Conservation (phyloP, 2,113 vertebrate genomes). For the Neogobius melanostomus region DNA sequence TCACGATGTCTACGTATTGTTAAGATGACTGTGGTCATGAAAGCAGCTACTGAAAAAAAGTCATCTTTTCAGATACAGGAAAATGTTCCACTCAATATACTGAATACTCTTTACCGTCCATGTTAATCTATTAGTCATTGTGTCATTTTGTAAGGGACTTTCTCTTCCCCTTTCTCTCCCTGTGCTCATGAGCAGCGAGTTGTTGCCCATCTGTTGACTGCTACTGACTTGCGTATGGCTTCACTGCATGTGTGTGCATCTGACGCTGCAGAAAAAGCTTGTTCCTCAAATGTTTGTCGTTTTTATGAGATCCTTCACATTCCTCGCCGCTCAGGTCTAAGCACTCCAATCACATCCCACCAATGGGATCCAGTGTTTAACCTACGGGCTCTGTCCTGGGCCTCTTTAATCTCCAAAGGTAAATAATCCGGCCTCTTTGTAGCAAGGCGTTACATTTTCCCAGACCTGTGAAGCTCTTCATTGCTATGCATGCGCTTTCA, state of each 20-base stretch:
- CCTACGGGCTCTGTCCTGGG: conserved; percentile 27
- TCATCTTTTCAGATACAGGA: no score
- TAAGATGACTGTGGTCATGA: no score
- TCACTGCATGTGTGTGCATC: conserved; percentile 24
- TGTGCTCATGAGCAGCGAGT: conserved; percentile 41
- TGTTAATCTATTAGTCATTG: not conserved
- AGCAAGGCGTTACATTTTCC: conserved; percentile 20
- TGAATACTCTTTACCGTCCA: not conserved
- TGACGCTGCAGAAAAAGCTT: conserved; percentile 36
- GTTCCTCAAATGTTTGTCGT: conserved; percentile 64
- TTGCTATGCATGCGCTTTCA: not conserved
- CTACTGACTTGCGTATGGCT: conserved; percentile 50
- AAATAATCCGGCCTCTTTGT: conserved; percentile 62
- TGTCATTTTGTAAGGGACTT: conserved; percentile 27
- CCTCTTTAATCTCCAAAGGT: conserved; percentile 65
- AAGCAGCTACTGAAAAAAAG: no score
- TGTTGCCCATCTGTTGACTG: conserved; percentile 41
- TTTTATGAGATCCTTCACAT: conserved; percentile 65
- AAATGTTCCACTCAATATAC: not conserved
- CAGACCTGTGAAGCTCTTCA: conserved; percentile 10
- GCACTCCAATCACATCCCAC: conserved; percentile 20
- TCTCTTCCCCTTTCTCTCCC: conserved; percentile 59
- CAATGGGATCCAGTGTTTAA: conserved; percentile 55
- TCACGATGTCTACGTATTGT: no score
- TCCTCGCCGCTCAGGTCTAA: conserved; percentile 52